phyloP scores from a whole-genome alignment of 2,113 vertebrate species.

The Hydrolagus affinis region DNA sequence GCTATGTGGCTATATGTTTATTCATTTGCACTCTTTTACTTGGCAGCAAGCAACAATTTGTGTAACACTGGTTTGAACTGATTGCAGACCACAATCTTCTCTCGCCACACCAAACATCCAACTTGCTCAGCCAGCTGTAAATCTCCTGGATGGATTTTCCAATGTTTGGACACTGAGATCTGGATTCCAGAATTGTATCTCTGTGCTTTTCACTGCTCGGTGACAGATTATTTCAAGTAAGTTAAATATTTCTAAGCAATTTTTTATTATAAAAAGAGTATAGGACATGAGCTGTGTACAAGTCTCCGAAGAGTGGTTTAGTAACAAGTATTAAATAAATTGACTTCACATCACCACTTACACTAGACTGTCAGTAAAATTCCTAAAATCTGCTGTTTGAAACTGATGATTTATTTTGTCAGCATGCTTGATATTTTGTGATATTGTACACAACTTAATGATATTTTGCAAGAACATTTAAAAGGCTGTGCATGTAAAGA shows the following conservation, averaged over 20 bases:
- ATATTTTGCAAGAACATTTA: neutral
- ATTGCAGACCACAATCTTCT: conserved; percentile 17
- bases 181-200: neutral
- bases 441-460: neutral
- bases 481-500: neutral
- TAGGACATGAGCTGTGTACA: neutral
- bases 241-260: neutral
- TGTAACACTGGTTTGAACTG: conserved; percentile 25
- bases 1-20: too few species aligned
- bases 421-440: neutral
- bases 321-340: neutral
- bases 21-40: conserved; percentile 3
- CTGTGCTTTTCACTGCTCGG: neutral
- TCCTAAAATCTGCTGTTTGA: neutral
- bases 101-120: conserved; percentile 17
- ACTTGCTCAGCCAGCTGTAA: neutral
- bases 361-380: neutral
- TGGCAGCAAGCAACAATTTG: conserved; percentile 11
- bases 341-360: neutral
- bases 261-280: neutral
- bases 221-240: neutral
- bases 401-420: neutral
- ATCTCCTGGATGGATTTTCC: neutral
- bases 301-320: neutral
- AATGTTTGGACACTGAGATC: neutral